phyloP scores from a whole-genome alignment of 2,113 vertebrate genomes.

The Arizona elegans region DNA sequence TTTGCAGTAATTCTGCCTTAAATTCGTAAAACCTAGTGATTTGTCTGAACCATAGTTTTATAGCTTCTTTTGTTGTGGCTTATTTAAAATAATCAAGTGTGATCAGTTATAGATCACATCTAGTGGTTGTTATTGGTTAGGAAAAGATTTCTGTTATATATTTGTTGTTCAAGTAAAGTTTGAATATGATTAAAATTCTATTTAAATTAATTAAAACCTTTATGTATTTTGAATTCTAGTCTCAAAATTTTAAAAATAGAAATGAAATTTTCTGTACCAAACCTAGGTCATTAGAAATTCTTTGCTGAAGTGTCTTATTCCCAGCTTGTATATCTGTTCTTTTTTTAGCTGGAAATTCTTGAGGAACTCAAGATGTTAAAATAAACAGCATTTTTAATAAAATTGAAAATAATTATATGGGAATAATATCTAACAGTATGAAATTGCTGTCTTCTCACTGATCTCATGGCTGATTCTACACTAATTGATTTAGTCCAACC shows the following conservation, averaged over 20 bases:
- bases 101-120: neutral
- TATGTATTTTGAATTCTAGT: neutral
- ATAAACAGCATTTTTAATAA: no score
- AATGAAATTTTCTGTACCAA: neutral
- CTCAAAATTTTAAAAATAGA: neutral
- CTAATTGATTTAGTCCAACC: neutral
- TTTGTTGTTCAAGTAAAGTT: neutral
- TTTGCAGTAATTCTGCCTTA: neutral
- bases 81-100: neutral
- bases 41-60: neutral
- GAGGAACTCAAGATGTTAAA: neutral
- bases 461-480: neutral
- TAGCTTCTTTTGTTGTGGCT: neutral
- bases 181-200: neutral
- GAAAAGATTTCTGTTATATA: neutral
- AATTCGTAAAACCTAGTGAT: neutral
- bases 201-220: neutral
- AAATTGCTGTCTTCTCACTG: neutral
- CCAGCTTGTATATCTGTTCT: neutral
- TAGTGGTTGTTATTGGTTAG: neutral
- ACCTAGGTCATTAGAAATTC: neutral
- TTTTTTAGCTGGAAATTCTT: neutral
- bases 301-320: neutral
- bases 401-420: neutral
- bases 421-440: neutral